A percentile compares a stretch with the other conserved stretches of the same genome.
phyloP scores from a whole-genome alignment of 2,113 vertebrate genomes.

The Aplodontia rufa region DNA sequence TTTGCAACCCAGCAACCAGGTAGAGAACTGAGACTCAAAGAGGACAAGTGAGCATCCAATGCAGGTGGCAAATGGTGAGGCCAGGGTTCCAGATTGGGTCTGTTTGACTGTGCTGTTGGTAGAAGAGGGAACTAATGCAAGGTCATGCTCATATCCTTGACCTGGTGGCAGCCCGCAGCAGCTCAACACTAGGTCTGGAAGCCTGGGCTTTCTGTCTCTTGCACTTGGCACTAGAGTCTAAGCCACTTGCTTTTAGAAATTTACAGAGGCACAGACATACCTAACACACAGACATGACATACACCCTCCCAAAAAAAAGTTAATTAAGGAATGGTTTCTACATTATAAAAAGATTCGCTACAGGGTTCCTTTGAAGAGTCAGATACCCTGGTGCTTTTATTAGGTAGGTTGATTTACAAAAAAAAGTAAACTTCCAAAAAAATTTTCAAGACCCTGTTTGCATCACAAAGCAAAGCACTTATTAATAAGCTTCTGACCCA shows the following conservation, averaged over 20 bases:
- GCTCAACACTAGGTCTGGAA: neutral
- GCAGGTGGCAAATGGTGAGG: neutral
- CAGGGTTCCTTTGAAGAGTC: conserved; percentile 18
- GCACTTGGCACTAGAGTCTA: neutral
- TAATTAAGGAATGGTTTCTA: conserved; percentile 20
- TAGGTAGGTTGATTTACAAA: conserved; percentile 16
- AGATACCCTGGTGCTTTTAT: conserved; percentile 22
- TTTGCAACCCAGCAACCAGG: neutral
- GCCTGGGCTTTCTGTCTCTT: neutral
- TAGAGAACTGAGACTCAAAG: neutral
- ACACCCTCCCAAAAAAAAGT: neutral
- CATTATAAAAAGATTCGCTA: conserved; percentile 8
- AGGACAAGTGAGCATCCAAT: neutral
- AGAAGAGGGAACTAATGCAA: neutral
- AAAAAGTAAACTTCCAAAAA: conserved; percentile 5
- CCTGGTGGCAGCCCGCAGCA: too few species aligned
- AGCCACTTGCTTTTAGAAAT: neutral
- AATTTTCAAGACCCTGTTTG: conserved; percentile 14
- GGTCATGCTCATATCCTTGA: neutral
- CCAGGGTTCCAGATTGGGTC: neutral
- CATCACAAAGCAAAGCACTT: neutral
- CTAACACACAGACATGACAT: neutral
- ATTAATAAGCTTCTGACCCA: neutral
- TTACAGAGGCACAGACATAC: neutral
- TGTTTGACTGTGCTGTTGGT: neutral